phyloP scores from a whole-genome alignment of 2,888 invertebrate genomes.

The Aphelenchoides bicaudatus region DNA sequence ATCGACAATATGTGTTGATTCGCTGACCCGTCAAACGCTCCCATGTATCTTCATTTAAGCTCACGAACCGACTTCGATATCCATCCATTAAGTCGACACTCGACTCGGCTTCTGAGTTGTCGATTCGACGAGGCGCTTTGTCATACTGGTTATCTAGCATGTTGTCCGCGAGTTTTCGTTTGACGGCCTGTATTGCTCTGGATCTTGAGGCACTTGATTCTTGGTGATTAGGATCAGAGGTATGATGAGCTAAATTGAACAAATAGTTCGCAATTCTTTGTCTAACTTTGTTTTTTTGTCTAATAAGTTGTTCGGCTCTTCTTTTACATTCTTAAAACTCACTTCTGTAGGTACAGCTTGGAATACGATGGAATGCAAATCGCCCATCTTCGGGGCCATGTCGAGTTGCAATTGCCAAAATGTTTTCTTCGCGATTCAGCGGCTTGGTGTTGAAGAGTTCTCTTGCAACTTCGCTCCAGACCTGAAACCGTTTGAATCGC shows the following conservation, averaged over 20 bases:
- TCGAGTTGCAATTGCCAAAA: slow-evolving; percentile 8
- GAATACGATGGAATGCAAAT: slow-evolving; percentile 13
- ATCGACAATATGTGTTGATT: not conserved
- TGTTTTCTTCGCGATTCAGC: slow-evolving; percentile 3
- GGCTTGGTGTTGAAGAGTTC: not conserved
- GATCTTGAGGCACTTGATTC: too few species aligned
- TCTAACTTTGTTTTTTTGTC: too few species aligned
- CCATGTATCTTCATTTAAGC: not conserved
- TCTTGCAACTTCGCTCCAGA: slow-evolving; percentile 13
- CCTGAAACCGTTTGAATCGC: slow-evolving; percentile 1
- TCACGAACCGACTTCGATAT: not conserved
- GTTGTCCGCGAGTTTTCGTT: too few species aligned
- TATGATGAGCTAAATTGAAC: not conserved
- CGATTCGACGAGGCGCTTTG: too few species aligned
- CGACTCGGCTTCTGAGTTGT: not conserved
- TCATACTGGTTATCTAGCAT: too few species aligned
- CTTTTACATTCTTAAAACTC: too few species aligned
- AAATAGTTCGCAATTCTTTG: too few species aligned
- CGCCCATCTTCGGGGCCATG: slow-evolving; percentile 18
- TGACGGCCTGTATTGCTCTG: too few species aligned
- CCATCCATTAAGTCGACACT: not conserved
- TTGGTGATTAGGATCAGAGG: not conserved
- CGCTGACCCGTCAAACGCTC: not conserved
- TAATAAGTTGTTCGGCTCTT: too few species aligned
- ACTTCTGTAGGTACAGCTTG: slow-evolving; percentile 12